phyloP scores from a whole-genome alignment of 2,113 vertebrate species.

The Falcunculus frontatus region DNA sequence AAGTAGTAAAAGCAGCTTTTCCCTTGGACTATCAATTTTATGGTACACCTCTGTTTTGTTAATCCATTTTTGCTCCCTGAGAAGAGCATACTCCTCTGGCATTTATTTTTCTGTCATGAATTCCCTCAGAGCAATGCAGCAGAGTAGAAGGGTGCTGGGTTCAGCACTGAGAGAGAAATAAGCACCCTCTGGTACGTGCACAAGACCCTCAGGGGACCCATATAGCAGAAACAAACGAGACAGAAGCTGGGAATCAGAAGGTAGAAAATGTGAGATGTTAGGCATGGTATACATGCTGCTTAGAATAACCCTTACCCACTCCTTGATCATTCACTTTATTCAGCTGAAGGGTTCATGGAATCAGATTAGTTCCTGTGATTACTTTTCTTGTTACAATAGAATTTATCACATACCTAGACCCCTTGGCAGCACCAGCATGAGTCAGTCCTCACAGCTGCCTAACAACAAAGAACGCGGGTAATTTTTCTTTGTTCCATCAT shows the following conservation, averaged over 20 bases:
- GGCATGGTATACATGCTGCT: not conserved
- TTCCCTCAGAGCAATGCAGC: not conserved
- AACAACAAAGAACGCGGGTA: not conserved
- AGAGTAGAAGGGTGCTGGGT: not conserved
- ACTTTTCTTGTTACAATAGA: not conserved
- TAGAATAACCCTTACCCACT: not conserved
- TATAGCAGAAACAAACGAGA: not conserved
- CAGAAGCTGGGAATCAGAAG: not conserved
- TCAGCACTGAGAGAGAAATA: not conserved
- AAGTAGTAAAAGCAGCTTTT: not conserved
- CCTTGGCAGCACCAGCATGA: not conserved
- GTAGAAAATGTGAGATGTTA: not conserved
- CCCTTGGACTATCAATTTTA: not conserved
- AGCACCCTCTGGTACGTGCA: not conserved
- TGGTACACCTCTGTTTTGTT: not conserved
- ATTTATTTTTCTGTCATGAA: not conserved
- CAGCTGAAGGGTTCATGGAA: not conserved
- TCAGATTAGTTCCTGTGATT: not conserved
- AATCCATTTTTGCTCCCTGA: not conserved
- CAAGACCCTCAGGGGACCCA: not conserved
- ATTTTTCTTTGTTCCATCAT: not conserved
- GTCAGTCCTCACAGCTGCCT: not conserved
- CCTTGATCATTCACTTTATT: not conserved
- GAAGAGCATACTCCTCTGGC: not conserved
- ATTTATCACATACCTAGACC: not conserved